Percentiles rank a stretch among this genome's conserved stretches.
Conservation (phyloP, 2,113 vertebrate species). For the Plotosus lineatus region DNA sequence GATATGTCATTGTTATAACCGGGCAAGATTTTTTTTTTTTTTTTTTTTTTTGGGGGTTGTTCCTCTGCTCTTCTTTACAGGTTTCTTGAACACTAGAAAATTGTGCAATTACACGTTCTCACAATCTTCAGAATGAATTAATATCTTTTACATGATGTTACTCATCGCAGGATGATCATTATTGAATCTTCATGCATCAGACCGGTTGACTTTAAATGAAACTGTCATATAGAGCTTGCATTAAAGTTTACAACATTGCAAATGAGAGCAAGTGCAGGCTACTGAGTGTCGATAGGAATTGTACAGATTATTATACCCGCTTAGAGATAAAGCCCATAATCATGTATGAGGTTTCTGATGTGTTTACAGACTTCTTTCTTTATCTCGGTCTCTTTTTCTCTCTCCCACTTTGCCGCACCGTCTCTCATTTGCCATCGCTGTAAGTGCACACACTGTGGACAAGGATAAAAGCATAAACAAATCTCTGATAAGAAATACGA, state of each 20-base stretch:
- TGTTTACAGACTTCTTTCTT: constrained; percentile 28
- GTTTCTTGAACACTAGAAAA: neutral
- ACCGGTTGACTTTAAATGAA: neutral
- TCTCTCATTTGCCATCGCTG: constrained; percentile 59
- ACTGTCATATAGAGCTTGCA: neutral
- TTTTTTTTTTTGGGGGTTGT: no score
- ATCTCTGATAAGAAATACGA: constrained; percentile 79
- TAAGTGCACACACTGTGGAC: constrained; percentile 69
- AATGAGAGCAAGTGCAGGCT: constrained; percentile 7
- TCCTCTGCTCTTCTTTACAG: neutral
- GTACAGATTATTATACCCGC: constrained; percentile 37
- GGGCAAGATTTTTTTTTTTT: no score
- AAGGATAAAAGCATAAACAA: constrained; percentile 80
- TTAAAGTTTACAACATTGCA: constrained; percentile 6
- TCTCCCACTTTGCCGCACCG: constrained; percentile 56
- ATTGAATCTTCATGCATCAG: neutral
- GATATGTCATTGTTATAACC: no score
- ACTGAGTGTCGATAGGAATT: constrained; percentile 32
- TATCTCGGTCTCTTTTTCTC: constrained; percentile 23
- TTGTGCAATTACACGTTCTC: neutral
- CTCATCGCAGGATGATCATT: constrained; percentile 10
- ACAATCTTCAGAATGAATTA: neutral
- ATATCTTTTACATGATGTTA: neutral
- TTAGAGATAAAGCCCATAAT: constrained; percentile 47
- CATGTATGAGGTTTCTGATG: constrained; percentile 41